phyloP scores from a whole-genome alignment of 2,797 vertebrate species.

The Buceros bicornis region DNA sequence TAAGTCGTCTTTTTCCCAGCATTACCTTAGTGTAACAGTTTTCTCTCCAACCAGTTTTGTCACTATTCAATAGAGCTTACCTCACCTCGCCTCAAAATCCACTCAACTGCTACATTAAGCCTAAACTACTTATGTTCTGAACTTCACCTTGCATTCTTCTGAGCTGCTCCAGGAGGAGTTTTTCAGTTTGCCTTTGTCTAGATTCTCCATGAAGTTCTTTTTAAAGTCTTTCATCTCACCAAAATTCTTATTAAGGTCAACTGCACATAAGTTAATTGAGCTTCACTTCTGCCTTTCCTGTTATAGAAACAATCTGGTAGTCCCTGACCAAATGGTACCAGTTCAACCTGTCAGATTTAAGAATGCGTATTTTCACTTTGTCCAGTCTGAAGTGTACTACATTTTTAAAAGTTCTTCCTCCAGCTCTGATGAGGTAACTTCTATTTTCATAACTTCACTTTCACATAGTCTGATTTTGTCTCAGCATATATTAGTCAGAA shows the following conservation, averaged over 20 bases:
- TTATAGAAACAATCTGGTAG: neutral
- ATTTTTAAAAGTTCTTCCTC: neutral
- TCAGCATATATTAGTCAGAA: neutral
- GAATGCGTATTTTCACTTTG: neutral
- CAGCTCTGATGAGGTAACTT: neutral
- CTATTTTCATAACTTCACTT: neutral
- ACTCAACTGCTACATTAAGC: neutral
- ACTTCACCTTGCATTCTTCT: neutral
- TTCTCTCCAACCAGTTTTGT: neutral
- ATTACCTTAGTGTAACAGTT: neutral
- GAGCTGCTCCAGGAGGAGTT: neutral
- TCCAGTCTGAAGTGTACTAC: neutral
- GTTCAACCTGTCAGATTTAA: neutral
- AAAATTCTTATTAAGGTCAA: neutral
- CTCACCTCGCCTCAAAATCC: neutral
- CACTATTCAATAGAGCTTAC: neutral
- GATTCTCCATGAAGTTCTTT: neutral
- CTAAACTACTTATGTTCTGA: neutral
- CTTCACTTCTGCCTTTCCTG: neutral
- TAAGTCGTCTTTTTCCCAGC: neutral
- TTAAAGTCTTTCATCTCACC: neutral
- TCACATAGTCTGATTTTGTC: neutral
- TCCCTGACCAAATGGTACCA: neutral
- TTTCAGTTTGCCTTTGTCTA: neutral
- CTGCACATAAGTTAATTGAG: neutral